Evolutionary conservation across 2,888 invertebrate genomes (phyloP), one percentile per base, ranked within the genome.

Genomic region (Drosophila mercatorum): DNA sequence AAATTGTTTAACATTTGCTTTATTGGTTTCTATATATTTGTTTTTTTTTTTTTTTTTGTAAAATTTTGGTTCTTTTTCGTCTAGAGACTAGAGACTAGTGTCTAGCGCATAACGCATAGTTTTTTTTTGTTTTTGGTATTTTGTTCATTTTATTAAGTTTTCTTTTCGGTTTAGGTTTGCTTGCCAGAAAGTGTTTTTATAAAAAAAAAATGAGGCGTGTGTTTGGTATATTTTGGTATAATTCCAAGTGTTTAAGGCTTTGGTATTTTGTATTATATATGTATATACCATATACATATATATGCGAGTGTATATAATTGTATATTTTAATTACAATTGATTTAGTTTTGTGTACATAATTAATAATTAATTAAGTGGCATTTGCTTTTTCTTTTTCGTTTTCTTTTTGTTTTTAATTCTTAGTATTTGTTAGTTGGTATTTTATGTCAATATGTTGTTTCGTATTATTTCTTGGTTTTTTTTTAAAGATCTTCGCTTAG

Each of bases 21-120:
- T 56, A 51, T 61, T 55, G 41, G 51, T 70, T 68, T 52, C 28
- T 22, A 22, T 22, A 22, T 22, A 22, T n/a, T 17, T 31, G 31
- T 31, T 31, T 5, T 43, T 26, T 66, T 17, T 40, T 26, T 68
- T 43, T 8, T 26, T 47, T 67, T 82, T 88, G 78, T 86, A 86
- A 83, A 88, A 83, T 84, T 80, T 88, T 88, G 86, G 88, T 86
- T 86, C 83, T 84, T 84, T 85, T 75, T 86, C 66, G 71, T 71
- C 83, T 80, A 84, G 80, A 73, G 74, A 70, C 76, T 76, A 73
- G 74, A 72, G 63, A 49, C 77, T 72, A 69, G 74, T 66, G 49
- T 84, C 75, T 79, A 87, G 80, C 75, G 77, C 75, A 68, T 84
- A 71, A 78, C 73, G 81, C 78, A 81, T 70, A 78, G 72, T 79